Base-by-base conservation (phyloP, 2,888 invertebrate species). In the Drosophila parthenogenetica region DNA sequence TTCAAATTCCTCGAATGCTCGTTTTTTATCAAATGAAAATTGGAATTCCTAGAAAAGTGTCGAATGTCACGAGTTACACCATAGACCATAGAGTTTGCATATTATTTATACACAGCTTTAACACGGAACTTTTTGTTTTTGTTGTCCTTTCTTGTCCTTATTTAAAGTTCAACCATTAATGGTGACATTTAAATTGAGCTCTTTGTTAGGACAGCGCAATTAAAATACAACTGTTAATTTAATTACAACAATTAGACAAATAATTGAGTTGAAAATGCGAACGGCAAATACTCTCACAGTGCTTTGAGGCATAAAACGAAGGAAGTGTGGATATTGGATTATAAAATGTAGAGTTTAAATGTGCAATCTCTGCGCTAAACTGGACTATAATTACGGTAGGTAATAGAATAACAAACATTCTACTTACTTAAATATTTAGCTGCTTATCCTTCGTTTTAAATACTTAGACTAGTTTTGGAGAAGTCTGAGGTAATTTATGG, bases 41-140 rank as follows among this genome's bases (percentile, higher is more conserved):
- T 67, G 43, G 55, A 69, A 50, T 76, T 76, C 77, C 25, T 14
- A 16, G 69, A 75, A 75, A 72, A 51, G 25, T 55, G 58, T 76
- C 77, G 61, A 58, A 17, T 72, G 54, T 51, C 63, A 42, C 63
- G 49, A 67, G 37, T 39, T 35, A 48, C 22, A 39, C 10, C 35
- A 16, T 42, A 29, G 4, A 1, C 10, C 5, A 8, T 29, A 29
- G 4, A 2, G 8, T 3, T 48, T 49, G 35, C 39, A 59, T 29
- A 8, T 42, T 22, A 45, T 13, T 29, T 37, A 13, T 35, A 29
- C n/a, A 11, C 29, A 29, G 48, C 62, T 5, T 35, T 37, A 35
- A 45, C 46, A 37, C 35, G 35, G 13, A 29, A 13, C 13, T 11
- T 13, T 13, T 13, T 46, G 19, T 39, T 25, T 29, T 29, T 8